phyloP scores from a whole-genome alignment of 2,888 invertebrate genomes.

The Neoascia interrupta region DNA sequence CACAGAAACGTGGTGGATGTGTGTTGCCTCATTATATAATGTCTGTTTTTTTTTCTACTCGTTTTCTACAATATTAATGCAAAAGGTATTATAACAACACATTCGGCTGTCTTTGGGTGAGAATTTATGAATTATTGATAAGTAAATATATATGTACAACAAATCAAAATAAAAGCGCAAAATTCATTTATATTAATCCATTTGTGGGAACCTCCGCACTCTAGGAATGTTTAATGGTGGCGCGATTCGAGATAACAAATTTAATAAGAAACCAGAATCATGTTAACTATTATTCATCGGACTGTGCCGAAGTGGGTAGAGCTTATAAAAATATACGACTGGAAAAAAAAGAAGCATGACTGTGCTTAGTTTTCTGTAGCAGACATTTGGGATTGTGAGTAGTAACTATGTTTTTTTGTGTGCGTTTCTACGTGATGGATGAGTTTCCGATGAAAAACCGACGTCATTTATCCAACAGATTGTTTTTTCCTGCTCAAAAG shows the following conservation, averaged over 20 bases:
- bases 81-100: too few relatives aligned
- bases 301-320: neutral
- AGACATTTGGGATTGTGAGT: constrained; percentile 14
- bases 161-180: constrained; percentile 32
- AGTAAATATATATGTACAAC: neutral
- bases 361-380: neutral
- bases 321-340: neutral
- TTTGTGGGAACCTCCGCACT: neutral
- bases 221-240: neutral
- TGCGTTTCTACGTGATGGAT: too few relatives aligned
- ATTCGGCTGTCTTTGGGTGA: constrained; percentile 8
- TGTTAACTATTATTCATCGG: constrained; percentile 19
- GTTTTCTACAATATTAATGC: neutral
- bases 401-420: neutral
- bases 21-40: constrained; percentile 9
- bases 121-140: constrained; percentile 48
- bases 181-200: constrained; percentile 3
- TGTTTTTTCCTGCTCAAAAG: constrained; percentile 27
- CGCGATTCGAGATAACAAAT: constrained; percentile 7
- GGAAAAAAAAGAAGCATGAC: too few relatives aligned
- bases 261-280: constrained; percentile 2
- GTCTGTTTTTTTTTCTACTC: neutral
- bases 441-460: constrained; percentile 11
- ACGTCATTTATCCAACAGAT: constrained; percentile 1
- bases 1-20: constrained; percentile 10